Base-by-base conservation (phyloP, 2,888 invertebrate genomes). In the Blastobasis adustella region DNA sequence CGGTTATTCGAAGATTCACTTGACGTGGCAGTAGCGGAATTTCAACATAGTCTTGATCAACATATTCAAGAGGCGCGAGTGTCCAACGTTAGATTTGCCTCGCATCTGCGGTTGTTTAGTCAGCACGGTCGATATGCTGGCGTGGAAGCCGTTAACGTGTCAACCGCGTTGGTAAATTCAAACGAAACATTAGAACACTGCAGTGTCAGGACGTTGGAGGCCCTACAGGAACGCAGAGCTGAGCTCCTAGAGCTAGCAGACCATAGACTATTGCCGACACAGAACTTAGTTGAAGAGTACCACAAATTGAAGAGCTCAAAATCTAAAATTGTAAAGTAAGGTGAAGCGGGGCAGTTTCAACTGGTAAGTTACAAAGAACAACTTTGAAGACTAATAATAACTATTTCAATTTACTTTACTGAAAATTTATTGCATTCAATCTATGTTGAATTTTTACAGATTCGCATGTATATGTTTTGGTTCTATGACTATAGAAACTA, bases 121-220 rank as follows among this genome's bases (percentile, higher is more conserved):
- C 79, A 85, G 63, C 79, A 78, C 39, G 85, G 86, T 6, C 59
- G 60, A 0, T 85, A 76, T 56, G 66, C 80, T 4, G 63, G 73
- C 4, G 50, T 58, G 3, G 86, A 87, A 63, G 82, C 80, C 3
- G 53, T 60, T 2, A 77, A 62, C 56, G 59, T 76, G 0, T 66
- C 67, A 49, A 49, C 56, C 5, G 61, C 67, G 6, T 60, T 85
- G 49, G 55, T 69, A 2, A 79, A 67, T 54, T 71, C 63, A 5
- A 66, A 75, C 37, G 84, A 84, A n/a, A 59, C 69, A 0, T 56
- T 84, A 41, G 85, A 86, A 54, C 40, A 43, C 10, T 77, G 79
- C 52, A 51, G 60, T 7, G 47, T 10, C 10, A 69, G 64, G 37
- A 56, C 66, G 4, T 54, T 68, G 23, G 81, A 82, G 5, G 61